Evolutionary conservation across 2,113 vertebrate species (phyloP), one percentile per base, ranked within the genome.

Genomic region (Bubo blakistoni): DNA sequence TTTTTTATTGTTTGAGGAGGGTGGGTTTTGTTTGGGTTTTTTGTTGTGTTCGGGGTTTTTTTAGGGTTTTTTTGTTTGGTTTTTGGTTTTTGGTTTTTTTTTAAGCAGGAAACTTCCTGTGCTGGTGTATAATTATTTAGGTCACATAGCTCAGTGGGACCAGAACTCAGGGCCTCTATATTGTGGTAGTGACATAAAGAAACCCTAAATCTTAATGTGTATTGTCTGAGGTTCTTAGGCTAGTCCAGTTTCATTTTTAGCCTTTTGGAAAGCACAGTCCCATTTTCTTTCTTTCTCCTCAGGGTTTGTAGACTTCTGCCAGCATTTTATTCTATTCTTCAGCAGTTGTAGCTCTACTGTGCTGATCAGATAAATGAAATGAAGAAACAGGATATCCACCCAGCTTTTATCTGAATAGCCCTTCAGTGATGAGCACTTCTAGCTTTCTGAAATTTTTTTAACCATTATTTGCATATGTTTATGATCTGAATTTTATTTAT

Each of bases 311-410:
- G 83, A 6, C 42, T 86, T 40, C 47, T 88, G 90, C 71, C 79
- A 91, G 85, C 29, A 2, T 88, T 95, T 94, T 90, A 21, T 92
- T 78, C 73, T 51, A 9, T 51, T 81, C 51, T 81, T 90, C 66
- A 83, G 85, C 38, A 81, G 51, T 14, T 59, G 40, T 1, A 40
- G 63, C 67, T 77, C 42, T 20, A 0, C 49, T 54, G 54, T 70
- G 59, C 63, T 73, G 82, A 54, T 77, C 32, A 83, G 85, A 81
- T 81, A 70, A 86, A 86, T 77, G 46, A 57, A 86, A 19, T 40
- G 66, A 88, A 71, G 94, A 54, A 88, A 70, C 72, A 73, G 88
- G 86, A 71, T 92, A 93, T 74, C 63, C 67, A 73, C 76, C 67
- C 63, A 17, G 72, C 67, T 91, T 86, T 92, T 86, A 38, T 77